Evolutionary conservation across 1,140 invertebrate species (phyloP).

Genomic region (Bradysia coprophila): DNA sequence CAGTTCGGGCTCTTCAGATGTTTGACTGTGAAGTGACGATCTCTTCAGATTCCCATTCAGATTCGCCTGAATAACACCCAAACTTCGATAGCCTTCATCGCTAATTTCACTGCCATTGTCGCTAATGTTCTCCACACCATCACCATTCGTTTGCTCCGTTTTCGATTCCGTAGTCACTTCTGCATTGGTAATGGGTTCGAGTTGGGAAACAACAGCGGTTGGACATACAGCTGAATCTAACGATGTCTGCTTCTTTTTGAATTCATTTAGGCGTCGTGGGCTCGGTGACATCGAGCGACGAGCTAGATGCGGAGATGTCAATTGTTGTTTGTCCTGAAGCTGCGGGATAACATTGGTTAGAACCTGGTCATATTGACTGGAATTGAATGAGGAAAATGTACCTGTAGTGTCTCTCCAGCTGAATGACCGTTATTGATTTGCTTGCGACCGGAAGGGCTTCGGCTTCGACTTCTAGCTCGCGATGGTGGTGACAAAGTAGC

Average conservation of each 20-base stretch:
- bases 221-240: not conserved
- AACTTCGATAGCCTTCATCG: slow-evolving; percentile 68
- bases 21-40: slow-evolving; percentile 41
- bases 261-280: slow-evolving; percentile 17
- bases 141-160: slow-evolving; percentile 8
- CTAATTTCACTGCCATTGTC: slow-evolving; percentile 74
- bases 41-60: slow-evolving; percentile 31
- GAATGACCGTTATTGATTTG: not conserved
- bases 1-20: slow-evolving; percentile 45
- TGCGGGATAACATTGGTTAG: not conserved
- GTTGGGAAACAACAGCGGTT: not conserved
- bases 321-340: not conserved
- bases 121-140: slow-evolving; percentile 35
- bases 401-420: not conserved
- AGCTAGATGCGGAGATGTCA: slow-evolving; percentile 6
- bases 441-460: slow-evolving; percentile 7
- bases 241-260: slow-evolving; percentile 13
- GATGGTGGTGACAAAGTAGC: slow-evolving; percentile 4
- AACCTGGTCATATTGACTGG: not conserved
- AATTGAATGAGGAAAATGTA: no score
- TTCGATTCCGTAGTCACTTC: slow-evolving; percentile 5
- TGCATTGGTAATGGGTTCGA: slow-evolving; percentile 7
- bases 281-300: slow-evolving; percentile 25
- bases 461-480: slow-evolving; percentile 2
- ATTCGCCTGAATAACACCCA: slow-evolving; percentile 42